Evolutionary conservation across 2,113 vertebrate species (phyloP).

Genomic region (Pelodiscus sinensis): DNA sequence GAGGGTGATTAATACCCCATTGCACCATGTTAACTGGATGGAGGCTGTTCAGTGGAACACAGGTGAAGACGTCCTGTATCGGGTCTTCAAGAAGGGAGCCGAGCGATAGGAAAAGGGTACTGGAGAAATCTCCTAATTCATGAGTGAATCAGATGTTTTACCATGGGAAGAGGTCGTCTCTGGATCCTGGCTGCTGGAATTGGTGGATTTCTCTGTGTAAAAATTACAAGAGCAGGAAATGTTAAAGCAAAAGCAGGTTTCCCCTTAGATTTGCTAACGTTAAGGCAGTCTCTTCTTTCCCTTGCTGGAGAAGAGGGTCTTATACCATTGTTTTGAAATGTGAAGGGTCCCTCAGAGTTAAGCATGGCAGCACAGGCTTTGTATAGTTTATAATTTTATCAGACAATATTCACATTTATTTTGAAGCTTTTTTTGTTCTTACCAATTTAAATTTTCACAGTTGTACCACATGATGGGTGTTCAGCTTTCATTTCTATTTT

Average conservation of each 20-base stretch:
- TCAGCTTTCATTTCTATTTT: neutral
- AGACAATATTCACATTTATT: neutral
- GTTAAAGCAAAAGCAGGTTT: neutral
- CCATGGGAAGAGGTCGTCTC: neutral
- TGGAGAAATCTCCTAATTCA: neutral
- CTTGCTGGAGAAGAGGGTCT: neutral
- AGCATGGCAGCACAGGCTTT: neutral
- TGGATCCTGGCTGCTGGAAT: neutral
- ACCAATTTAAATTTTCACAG: neutral
- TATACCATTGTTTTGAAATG: neutral
- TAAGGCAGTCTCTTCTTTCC: neutral
- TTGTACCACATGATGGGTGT: neutral
- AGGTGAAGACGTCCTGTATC: neutral
- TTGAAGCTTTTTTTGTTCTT: neutral
- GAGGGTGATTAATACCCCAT: neutral
- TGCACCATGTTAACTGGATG: neutral
- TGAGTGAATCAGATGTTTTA: neutral
- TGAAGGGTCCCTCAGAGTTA: neutral
- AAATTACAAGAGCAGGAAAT: neutral
- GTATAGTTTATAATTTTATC: neutral
- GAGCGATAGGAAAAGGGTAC: neutral
- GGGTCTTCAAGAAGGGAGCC: neutral
- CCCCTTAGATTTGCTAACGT: neutral
- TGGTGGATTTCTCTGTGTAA: neutral
- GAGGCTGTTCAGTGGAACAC: neutral